phyloP scores from a whole-genome alignment of 2,888 invertebrate species.

The Mayetiola destructor region DNA sequence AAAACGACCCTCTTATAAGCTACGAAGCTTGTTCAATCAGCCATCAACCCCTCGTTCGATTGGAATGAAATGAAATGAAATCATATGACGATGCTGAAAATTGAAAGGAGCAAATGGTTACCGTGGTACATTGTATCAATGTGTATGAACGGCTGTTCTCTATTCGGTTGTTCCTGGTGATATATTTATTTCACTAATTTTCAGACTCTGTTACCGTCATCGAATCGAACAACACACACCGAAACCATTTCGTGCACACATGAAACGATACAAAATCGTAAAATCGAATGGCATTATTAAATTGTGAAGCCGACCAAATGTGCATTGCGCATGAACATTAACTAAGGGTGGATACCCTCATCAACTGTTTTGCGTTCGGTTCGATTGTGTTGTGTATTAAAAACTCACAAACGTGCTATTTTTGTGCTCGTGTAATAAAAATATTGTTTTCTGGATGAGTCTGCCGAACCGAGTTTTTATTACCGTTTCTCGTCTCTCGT shows the following conservation, averaged over 20 bases:
- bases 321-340: constrained; percentile 13
- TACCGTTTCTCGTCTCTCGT: neutral
- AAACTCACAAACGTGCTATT: no score
- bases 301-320: neutral
- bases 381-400: no score
- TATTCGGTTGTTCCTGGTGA: neutral
- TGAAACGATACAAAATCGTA: no score
- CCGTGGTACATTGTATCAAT: neutral
- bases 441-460: neutral
- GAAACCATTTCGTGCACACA: no score
- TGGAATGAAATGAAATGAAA: neutral
- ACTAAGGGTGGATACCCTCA: constrained; percentile 13
- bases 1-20: no score
- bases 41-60: neutral
- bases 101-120: neutral
- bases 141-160: no score
- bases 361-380: neutral
- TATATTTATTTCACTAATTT: constrained; percentile 12
- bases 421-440: no score
- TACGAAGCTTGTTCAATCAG: constrained; percentile 4
- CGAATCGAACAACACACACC: neutral
- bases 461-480: neutral
- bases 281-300: constrained; percentile 3
- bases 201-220: neutral
- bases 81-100: neutral